These are phyloP conservation scores for Prionace glauca DNA, from an alignment of 2,797 vertebrate species.

Conservation along the genomic window DNA sequence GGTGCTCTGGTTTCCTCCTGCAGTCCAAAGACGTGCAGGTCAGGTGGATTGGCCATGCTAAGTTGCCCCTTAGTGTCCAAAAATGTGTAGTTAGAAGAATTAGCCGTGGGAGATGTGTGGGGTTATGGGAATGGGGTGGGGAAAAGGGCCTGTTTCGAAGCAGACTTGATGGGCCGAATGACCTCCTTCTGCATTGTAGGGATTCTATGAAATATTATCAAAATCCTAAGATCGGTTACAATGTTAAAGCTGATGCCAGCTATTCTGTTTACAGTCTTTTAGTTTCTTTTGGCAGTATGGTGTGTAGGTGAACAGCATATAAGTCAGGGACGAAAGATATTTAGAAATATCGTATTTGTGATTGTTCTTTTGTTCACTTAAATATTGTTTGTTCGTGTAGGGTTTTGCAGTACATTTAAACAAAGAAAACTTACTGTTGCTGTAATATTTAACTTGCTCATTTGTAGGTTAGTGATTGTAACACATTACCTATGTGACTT, in stretches of 20 bases:
- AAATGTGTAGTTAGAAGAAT: too few species aligned
- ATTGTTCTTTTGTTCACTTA: not conserved
- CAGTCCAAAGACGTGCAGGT: too few species aligned
- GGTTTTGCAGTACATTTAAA: not conserved
- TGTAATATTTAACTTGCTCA: not conserved
- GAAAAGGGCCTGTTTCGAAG: too few species aligned
- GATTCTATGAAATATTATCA: not conserved
- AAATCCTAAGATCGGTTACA: not conserved
- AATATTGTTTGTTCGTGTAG: not conserved
- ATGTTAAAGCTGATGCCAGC: not conserved
- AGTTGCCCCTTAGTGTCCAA: too few species aligned
- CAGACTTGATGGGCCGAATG: too few species aligned
- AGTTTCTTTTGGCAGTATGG: not conserved
- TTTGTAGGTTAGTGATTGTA: not conserved
- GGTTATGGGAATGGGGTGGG: too few species aligned
- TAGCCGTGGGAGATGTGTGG: too few species aligned
- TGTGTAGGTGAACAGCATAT: not conserved
- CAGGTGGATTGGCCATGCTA: too few species aligned
- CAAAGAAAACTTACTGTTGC: not conserved
- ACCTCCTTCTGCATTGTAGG: too few species aligned
- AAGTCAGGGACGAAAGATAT: not conserved
- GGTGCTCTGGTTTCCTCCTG: too few species aligned
- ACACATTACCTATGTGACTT: not conserved
- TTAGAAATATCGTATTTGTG: not conserved
- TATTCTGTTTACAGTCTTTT: not conserved